Conservation (phyloP, 2,888 invertebrate genomes). For the Agonum fuliginosum region DNA sequence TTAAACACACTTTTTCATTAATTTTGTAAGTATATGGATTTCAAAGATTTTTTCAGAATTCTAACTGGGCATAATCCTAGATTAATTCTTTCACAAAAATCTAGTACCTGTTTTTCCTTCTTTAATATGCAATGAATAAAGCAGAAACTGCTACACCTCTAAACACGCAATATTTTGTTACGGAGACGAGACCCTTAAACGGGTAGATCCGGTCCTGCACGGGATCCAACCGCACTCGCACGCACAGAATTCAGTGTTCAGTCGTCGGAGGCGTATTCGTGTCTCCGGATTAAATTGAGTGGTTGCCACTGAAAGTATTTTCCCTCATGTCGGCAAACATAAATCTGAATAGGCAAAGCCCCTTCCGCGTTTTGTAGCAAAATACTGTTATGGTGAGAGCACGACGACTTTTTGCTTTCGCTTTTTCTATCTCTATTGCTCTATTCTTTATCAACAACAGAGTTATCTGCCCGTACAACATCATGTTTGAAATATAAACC, state of each 20-base stretch:
- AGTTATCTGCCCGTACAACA: slow-evolving; percentile 21
- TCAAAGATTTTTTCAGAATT: too few relatives aligned
- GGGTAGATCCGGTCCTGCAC: too few relatives aligned
- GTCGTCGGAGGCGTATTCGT: slow-evolving; percentile 12
- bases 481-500: background rate
- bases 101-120: too few relatives aligned
- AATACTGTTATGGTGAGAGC: slow-evolving; percentile 44
- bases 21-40: too few relatives aligned
- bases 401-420: slow-evolving; percentile 26
- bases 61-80: too few relatives aligned
- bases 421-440: slow-evolving; percentile 29
- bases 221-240: slow-evolving; percentile 3
- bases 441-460: slow-evolving; percentile 21
- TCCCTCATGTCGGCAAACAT: slow-evolving; percentile 44
- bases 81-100: too few relatives aligned
- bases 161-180: too few relatives aligned
- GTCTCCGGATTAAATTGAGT: slow-evolving; percentile 51
- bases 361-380: slow-evolving; percentile 27
- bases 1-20: too few relatives aligned
- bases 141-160: too few relatives aligned
- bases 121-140: too few relatives aligned
- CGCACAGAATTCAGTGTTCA: background rate
- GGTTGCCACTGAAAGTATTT: slow-evolving; percentile 52
- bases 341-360: slow-evolving; percentile 54
- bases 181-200: too few relatives aligned